Evolutionary conservation across 2,888 invertebrate species (phyloP), one percentile per base, ranked within the genome.

Genomic region (Platypus cylindrus): DNA sequence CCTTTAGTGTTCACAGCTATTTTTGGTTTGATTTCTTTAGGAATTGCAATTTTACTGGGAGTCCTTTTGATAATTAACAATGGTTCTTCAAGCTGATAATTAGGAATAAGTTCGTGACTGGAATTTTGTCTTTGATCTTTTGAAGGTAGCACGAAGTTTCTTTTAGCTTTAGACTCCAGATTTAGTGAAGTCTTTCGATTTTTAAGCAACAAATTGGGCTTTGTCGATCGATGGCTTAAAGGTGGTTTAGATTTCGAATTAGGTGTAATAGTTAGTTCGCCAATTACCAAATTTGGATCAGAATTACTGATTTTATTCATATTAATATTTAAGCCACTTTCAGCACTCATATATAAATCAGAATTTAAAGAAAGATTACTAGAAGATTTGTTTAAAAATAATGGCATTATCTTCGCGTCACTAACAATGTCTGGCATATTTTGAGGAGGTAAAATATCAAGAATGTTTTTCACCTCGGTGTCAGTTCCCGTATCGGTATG

Each of bases 401-500:
- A 24, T 14, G 16, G 18, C 24, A 33, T 40, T 31, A 30, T 36
- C 25, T 37, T 45, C 32, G 39, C 43, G 36, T 42, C 29, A 26
- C 29, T 29, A 27, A 49, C 36, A 40, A 53, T 46, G 40, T 52
- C 49, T 30, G 51, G 53, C 34, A 50, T 41, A 18, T 37, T 43
- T 33, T 29, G 22, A 13, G 28, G 28, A 22, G 45, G 40, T 43
- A 45, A 38, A 48, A 50, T 47, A 48, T 48, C 47, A 48, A 49
- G 47, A 44, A 48, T 35, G 45, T 47, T 45, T 62, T 70, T 68
- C 73, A 78, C 79, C 77, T 79, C 79, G 48, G 78, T 78, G 62
- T 78, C 78, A 36, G 72, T 72, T 53, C 72, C 73, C 17, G 71
- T 63, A 50, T 78, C 78, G 38, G 76, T 73, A 47, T 74, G 73